Percentiles rank a stretch among this genome's conserved stretches.
phyloP scores from a whole-genome alignment of 2,888 invertebrate species.

The Oscheius sp. region DNA sequence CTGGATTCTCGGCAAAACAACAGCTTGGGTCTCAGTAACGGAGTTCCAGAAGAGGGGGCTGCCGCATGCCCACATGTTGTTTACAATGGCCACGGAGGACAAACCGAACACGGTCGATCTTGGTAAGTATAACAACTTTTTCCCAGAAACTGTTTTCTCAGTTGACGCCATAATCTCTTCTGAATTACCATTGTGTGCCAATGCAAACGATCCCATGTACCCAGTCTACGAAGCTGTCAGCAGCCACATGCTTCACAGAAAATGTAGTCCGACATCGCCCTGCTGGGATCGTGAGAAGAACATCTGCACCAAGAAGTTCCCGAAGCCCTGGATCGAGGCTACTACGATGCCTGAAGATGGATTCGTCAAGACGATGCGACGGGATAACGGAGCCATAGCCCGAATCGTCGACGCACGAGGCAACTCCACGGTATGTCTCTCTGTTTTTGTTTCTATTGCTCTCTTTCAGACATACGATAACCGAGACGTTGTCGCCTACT shows the following conservation, averaged over 20 bases:
- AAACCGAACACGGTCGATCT: constrained; percentile 38
- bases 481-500: constrained; percentile 74
- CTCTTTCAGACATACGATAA: constrained; percentile 64
- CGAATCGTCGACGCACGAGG: background rate
- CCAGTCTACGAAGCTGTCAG: constrained; percentile 50
- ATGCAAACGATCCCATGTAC: constrained; percentile 38
- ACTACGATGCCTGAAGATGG: constrained; percentile 71
- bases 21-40: constrained; percentile 57
- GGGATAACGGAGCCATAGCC: constrained; percentile 50
- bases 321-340: constrained; percentile 63
- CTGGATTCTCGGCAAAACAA: constrained; percentile 54
- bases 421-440: background rate
- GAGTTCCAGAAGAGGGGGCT: constrained; percentile 73
- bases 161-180: constrained; percentile 44
- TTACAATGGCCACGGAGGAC: constrained; percentile 60
- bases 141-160: background rate
- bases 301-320: constrained; percentile 74
- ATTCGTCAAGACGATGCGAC: constrained; percentile 73
- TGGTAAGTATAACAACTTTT: background rate
- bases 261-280: constrained; percentile 65
- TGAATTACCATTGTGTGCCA: constrained; percentile 49
- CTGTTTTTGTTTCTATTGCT: no score
- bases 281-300: constrained; percentile 73
- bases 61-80: constrained; percentile 67
- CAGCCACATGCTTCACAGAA: constrained; percentile 62